Percentiles rank a stretch among this genome's conserved stretches.
Evolutionary conservation across 2,113 vertebrate species (phyloP).

Genomic region (Steatornis caripensis): DNA sequence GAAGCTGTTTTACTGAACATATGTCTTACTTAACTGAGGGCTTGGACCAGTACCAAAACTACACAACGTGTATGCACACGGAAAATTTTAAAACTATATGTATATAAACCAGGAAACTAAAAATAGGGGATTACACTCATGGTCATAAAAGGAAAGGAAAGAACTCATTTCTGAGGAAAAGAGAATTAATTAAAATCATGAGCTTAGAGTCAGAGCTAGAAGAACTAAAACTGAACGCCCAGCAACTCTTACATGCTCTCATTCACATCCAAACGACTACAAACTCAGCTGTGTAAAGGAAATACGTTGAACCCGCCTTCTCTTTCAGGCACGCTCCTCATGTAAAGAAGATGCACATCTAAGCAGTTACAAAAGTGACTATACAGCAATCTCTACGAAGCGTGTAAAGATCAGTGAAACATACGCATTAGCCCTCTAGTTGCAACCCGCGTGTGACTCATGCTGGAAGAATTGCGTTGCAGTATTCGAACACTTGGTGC

Average conservation of each 20-base stretch:
- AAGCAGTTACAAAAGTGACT: not conserved
- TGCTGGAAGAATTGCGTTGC: not conserved
- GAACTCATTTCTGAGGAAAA: not conserved
- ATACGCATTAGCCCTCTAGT: not conserved
- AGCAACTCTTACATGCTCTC: not conserved
- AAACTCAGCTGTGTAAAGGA: not conserved
- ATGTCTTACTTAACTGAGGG: conserved; percentile 1
- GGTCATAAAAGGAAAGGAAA: not conserved
- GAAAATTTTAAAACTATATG: not conserved
- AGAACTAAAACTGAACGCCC: not conserved
- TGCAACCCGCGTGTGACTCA: not conserved
- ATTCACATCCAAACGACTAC: not conserved
- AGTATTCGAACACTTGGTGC: too few relatives aligned
- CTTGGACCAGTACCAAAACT: not conserved
- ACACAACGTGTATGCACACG: not conserved
- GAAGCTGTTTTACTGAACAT: not conserved
- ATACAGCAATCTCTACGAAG: not conserved
- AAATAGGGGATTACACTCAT: not conserved
- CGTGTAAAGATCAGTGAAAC: not conserved
- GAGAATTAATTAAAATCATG: not conserved
- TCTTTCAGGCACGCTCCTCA: not conserved
- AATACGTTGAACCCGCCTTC: not conserved
- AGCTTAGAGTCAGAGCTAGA: not conserved
- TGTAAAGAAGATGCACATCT: not conserved
- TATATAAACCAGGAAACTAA: not conserved